A percentile compares a stretch with the other conserved stretches of the same genome.
These are phyloP conservation scores for Manis pentadactyla DNA, from an alignment of 2,797 vertebrate species.

Conservation along the genomic window DNA sequence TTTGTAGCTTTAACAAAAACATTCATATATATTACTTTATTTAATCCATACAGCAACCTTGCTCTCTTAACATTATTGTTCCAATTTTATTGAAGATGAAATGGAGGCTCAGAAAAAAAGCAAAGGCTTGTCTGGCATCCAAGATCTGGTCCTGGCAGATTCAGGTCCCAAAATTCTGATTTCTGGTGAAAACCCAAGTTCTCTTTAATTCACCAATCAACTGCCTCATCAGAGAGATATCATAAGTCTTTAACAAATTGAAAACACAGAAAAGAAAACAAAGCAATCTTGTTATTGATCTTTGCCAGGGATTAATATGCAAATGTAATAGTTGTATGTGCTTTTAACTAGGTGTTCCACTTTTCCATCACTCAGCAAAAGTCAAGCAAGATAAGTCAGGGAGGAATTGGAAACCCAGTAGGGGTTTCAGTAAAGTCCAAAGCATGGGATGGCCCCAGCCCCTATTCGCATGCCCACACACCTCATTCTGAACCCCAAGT, in stretches of 20 bases:
- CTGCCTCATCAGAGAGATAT: background rate
- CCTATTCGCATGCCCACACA: background rate
- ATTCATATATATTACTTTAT: background rate
- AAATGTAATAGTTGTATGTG: background rate
- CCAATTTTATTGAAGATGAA: background rate
- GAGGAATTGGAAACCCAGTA: background rate
- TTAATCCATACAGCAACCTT: background rate
- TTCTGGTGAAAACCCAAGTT: background rate
- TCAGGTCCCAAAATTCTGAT: background rate
- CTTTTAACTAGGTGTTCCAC: slow-evolving; percentile 19
- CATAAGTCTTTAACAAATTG: slow-evolving; percentile 21
- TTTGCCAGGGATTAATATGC: slow-evolving; percentile 26
- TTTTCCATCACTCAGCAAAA: background rate
- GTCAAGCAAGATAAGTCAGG: background rate
- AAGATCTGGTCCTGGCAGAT: background rate
- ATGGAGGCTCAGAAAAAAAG: background rate
- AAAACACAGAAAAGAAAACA: slow-evolving; percentile 12
- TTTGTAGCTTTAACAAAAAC: slow-evolving; percentile 38
- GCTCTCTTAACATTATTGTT: background rate
- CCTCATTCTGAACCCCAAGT: background rate
- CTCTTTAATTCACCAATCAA: background rate
- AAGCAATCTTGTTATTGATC: background rate
- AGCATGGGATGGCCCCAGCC: background rate
- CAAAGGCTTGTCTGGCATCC: background rate
- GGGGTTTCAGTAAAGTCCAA: background rate